These are phyloP conservation scores for Monopterus albus DNA, from an alignment of 2,113 vertebrate genomes.

Conservation along the genomic window DNA sequence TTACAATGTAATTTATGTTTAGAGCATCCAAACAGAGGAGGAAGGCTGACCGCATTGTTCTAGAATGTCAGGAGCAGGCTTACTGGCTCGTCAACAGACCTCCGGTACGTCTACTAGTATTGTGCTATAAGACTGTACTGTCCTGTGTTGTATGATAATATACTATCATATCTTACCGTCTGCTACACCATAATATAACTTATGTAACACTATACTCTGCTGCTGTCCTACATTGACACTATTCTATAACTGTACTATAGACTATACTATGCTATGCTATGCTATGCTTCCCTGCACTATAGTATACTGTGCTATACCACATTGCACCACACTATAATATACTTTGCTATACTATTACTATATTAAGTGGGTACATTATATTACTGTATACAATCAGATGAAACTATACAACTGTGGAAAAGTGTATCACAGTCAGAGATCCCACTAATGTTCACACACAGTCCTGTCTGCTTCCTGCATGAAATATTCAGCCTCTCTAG, in stretches of 20 bases:
- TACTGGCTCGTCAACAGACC: conserved; percentile 96
- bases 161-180: background rate
- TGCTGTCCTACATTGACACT: background rate
- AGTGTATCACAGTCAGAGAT: conserved; percentile 7
- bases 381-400: background rate
- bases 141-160: background rate
- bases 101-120: conserved; percentile 75
- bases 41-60: conserved; percentile 93
- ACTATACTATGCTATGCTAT: background rate
- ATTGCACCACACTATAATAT: background rate
- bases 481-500: conserved; percentile 75
- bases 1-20: conserved; percentile 40
- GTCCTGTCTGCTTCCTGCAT: conserved; percentile 53
- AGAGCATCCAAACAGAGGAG: conserved; percentile 92
- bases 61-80: conserved; percentile 93
- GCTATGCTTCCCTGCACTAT: background rate
- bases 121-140: background rate
- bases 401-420: background rate
- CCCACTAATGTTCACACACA: conserved; percentile 45
- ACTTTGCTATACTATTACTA: background rate
- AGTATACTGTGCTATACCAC: background rate
- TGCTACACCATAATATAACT: background rate
- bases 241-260: background rate
- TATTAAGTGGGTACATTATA: background rate
- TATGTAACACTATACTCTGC: background rate